Base-by-base conservation (phyloP, 2,888 invertebrate species). In the Ornithoptera alexandrae region DNA sequence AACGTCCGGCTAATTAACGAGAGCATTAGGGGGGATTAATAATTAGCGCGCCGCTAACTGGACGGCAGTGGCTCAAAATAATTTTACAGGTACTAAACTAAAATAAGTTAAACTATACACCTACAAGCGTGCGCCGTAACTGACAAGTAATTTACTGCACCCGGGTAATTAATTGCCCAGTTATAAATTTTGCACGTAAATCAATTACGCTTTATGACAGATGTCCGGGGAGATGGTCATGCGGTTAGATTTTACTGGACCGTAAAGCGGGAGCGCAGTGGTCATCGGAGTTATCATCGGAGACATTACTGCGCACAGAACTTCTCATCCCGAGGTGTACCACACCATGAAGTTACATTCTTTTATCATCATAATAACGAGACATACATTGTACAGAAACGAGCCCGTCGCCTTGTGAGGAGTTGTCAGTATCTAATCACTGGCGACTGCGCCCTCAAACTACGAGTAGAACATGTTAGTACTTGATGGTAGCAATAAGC, bases 161-260 rank as follows among this genome's bases (percentile, higher is more conserved):
- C 65, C 68, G 74, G 66, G 71, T 73, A 72, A 78, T 77, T 79
- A 74, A 79, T 77, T 72, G 71, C 75, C 12, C 67, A 65, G 70
- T 72, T 74, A 78, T 80, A 81, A 80, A 81, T 82, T 77, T 72
- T 68, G 72, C 62, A 58, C 73, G 72, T 75, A 79, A 79, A 80
- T 81, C 82, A 81, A 80, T 78, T 79, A 77, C 74, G 71, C 77
- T 80, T 79, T 79, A 81, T 77, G 76, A 72, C 69, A 69, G 67
- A 67, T 68, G 70, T 67, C 70, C n/a, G 59, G 63, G 53, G 59
- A 67, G 67, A 67, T 70, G 67, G 59, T 58, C 24, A 30, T 42
- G 53, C 65, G 65, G 30, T 65, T 61, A n/a, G 67, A 24, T 64
- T 65, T 70, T 67, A 59, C 58, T 66, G 66, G 62, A 63, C 70